Evolutionary conservation across 2,888 invertebrate genomes (phyloP), one percentile per base, ranked within the genome.

Genomic region (Hemaris fuciformis): DNA sequence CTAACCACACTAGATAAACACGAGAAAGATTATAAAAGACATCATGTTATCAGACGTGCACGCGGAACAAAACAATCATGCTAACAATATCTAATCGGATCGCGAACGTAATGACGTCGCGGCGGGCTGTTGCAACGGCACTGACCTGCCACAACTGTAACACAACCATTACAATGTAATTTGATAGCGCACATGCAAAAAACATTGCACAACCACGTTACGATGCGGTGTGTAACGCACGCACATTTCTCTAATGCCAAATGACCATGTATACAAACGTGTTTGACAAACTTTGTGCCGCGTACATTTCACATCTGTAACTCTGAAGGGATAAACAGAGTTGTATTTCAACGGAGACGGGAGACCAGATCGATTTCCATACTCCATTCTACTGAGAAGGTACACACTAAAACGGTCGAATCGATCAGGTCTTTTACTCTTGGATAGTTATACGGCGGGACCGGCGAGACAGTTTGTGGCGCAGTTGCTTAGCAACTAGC

Each of bases 121-220:
- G 34, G 34, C 58, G 70, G 69, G 72, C 70, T 75, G 75, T 77
- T 74, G 79, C 80, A 81, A 85, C 72, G 70, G 68, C 68, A 87
- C 89, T 90, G 89, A 91, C 91, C 91, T 91, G 88, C 81, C 84
- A 70, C 87, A 89, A 89, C 79, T 74, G 76, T 76, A 65, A 62
- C 75, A 74, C 79, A 74, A 74, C 74, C 74, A 78, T 71, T 77
- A 76, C 77, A 73, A 62, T 69, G 86, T 73, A 74, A 78, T 74
- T 73, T 77, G 76, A 81, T 84, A 84, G 80, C 70, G 75, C 46
- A 53, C 53, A 20, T 69, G 75, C 78, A 78, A 81, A 86, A 85
- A 81, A 83, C 76, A 74, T 85, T 86, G 79, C 84, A 81, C 79
- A 85, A 85, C 72, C 65, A 69, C 66, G 69, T 60, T 67, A 69